phyloP scores from a whole-genome alignment of 2,888 invertebrate species.

The Chalcis sispes region DNA sequence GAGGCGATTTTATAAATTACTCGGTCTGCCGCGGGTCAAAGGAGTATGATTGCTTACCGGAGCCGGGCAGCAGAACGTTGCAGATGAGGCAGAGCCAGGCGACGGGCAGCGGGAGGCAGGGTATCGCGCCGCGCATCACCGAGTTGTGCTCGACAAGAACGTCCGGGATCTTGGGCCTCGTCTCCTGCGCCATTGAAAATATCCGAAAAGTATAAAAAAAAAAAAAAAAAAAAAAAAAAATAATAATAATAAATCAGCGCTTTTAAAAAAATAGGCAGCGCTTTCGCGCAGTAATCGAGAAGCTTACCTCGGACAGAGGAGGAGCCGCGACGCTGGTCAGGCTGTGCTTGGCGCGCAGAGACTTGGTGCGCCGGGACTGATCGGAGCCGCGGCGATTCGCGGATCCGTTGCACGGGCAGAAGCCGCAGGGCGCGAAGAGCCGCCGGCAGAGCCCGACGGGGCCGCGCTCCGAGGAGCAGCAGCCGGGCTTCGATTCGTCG shows the following conservation, averaged over 20 bases:
- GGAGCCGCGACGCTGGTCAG: conserved; percentile 73
- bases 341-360: conserved; percentile 74
- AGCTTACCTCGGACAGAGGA: conserved; percentile 74
- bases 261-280: no score
- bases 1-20: background rate
- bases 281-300: no score
- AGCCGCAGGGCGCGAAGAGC: conserved; percentile 62
- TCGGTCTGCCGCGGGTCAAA: background rate
- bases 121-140: conserved; percentile 94
- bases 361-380: conserved; percentile 66
- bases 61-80: conserved; percentile 87
- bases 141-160: conserved; percentile 89
- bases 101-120: conserved; percentile 89
- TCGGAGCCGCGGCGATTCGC: conserved; percentile 55
- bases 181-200: conserved; percentile 78
- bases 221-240: background rate
- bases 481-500: conserved; percentile 36
- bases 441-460: conserved; percentile 69
- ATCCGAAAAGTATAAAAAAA: no score
- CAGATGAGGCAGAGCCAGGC: conserved; percentile 92
- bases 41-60: conserved; percentile 82
- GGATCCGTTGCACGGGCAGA: background rate
- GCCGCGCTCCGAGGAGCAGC: conserved; percentile 71
- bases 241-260: background rate
- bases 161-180: conserved; percentile 85